Base-by-base conservation (phyloP, 2,797 vertebrate genomes). In the Anguilla megastoma region DNA sequence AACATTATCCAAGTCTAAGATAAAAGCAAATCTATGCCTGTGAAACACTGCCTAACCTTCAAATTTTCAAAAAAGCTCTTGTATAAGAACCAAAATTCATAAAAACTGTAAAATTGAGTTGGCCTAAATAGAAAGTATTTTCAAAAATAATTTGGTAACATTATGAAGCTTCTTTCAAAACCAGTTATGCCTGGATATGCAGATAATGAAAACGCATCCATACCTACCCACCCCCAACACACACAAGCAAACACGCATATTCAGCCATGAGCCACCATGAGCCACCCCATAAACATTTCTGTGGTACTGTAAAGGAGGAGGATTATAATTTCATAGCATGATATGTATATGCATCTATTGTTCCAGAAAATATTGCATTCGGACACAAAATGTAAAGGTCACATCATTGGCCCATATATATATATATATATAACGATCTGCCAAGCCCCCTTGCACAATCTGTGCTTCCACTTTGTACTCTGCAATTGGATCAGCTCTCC, bases 401-500 rank as follows among this genome's bases (percentile, higher is more conserved):
- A 33, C 14, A 74, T 33, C 36, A 79, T 4, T 21, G n/a, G 21
- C 16, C 16, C 2, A 21, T 21, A 21, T 79, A 33, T 21, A 45
- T 21, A 21, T 79, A 18, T 33, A 56, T 16, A 27, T 30, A n/a
- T 14, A 56, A 30, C 45, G 0, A 84, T 30, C 18, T 52, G 5
- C 45, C 1, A 0, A 56, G 41, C n/a, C 45, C 45, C 79, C 79
- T 50, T 8, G 83, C 52, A 84, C 50, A 16, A 33, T 52, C 16
- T 54, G 50, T 18, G 83, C 12, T 54, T 58, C 50, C 56, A 12
- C 52, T 82, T n/a, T 50, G 41, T 10, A 12, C 79, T 50, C 79
- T 16, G 24, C 36, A 50, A 82, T 82, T 50, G 45, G 79, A 82
- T 82, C 41, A 82, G 41, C 45, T 50, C 79, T 82, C 79, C 45